Conservation (phyloP, 1,140 invertebrate genomes). For the Drosophila tsacasi region DNA sequence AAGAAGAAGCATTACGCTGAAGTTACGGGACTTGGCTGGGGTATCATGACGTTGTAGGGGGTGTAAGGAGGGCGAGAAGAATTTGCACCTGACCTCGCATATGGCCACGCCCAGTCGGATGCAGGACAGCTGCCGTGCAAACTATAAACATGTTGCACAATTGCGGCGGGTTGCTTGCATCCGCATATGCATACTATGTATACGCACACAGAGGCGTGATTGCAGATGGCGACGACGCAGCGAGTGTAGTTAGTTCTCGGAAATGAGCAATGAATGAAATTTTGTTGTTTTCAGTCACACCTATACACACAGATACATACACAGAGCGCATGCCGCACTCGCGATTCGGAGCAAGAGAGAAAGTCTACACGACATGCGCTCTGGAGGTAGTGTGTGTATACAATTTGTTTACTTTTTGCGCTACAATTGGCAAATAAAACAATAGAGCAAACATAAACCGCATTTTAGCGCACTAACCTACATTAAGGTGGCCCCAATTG, state of each 20-base stretch:
- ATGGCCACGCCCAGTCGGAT: conserved; percentile 38
- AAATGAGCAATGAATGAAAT: conserved; percentile 79
- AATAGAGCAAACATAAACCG: conserved; percentile 25
- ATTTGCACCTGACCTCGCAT: conserved; percentile 57
- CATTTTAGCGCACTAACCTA: conserved; percentile 34
- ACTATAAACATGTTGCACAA: conserved; percentile 24
- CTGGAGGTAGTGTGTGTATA: conserved; percentile 35
- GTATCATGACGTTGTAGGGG: not conserved
- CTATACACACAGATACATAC: conserved; percentile 21
- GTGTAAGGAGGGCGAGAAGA: conserved; percentile 5
- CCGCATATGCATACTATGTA: conserved; percentile 12
- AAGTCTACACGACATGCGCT: conserved; percentile 70
- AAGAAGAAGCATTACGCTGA: conserved; percentile 20
- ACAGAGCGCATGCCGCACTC: conserved; percentile 6
- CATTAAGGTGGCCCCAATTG: conserved; percentile 12
- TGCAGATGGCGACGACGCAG: conserved; percentile 59
- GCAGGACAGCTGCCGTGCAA: conserved; percentile 22
- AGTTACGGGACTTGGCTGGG: conserved; percentile 5
- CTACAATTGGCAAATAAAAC: conserved; percentile 54
- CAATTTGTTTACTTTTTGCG: conserved; percentile 58
- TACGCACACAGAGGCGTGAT: conserved; percentile 26
- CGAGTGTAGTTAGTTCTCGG: conserved; percentile 67
- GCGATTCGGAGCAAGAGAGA: conserved; percentile 67
- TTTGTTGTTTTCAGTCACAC: conserved; percentile 66
- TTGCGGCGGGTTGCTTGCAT: conserved; percentile 4